Base-by-base conservation (phyloP, 2,113 vertebrate genomes). In the Syngnathus typhle region DNA sequence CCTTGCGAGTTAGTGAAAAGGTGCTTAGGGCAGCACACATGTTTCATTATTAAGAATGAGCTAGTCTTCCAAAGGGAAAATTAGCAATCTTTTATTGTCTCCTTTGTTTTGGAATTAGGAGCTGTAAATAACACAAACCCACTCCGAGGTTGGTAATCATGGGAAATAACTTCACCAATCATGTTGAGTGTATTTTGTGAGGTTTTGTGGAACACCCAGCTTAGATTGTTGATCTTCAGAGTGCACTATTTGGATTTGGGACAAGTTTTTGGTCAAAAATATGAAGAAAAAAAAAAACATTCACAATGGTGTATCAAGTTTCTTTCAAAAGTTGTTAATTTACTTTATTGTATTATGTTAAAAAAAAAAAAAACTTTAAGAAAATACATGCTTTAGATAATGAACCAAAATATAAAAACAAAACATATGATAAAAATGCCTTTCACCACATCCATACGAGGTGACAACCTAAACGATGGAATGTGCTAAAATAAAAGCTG, bases 401-500 rank as follows among this genome's bases (percentile, higher is more conserved):
- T 52, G n/a, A 21, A 6, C 19, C n/a, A 52, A 49, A 16, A 49
- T 49, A 13, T 49, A 15, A 21, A 52, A 21, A 7, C 2, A 21
- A 21, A n/a, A 19, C 19, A 23, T 52, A 52, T 52, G n/a, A 8
- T 7, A 52, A 52, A 19, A 52, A 8, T 52, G 7, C 9, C n/a
- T 52, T 52, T 43, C 41, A 13, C 41, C 9, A 43, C 41, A 43
- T 43, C 27, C 3, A 43, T 11, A 9, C 41, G 11, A 43, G 27
- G 12, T 47, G 44, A 61, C 60, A 61, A 61, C 37, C 60, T 61
- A 71, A 64, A 65, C 38, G 69, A 51, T 67, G 68, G 60, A 79
- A 73, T 85, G 80, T 70, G 72, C 69, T 80, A 67, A 70, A 74
- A 83, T 73, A 78, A 71, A 47, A 78, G 59, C 51, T 68, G 76